phyloP scores from a whole-genome alignment of 1,140 invertebrate species.

The Drosophila cardini region DNA sequence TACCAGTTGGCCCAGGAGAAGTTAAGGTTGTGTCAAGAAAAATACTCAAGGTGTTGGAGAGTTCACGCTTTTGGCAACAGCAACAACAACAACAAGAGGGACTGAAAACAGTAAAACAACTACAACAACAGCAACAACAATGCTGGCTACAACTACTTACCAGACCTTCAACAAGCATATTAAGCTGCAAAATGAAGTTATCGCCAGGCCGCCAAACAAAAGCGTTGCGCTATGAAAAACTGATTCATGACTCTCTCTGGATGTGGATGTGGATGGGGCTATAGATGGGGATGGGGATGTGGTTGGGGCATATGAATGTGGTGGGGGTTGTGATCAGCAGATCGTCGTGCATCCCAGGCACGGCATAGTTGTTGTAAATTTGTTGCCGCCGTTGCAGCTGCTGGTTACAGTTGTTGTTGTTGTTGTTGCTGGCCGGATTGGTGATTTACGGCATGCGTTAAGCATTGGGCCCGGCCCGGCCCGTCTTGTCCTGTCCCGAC shows the following conservation, averaged over 20 bases:
- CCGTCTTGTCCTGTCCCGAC: too few relatives aligned
- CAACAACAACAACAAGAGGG: conserved; percentile 18
- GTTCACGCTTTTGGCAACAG: conserved; percentile 73
- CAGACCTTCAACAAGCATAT: conserved; percentile 80
- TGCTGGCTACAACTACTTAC: conserved; percentile 67
- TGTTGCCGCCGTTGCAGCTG: conserved; percentile 70
- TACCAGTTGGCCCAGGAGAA: conserved; percentile 51
- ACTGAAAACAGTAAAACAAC: conserved; percentile 17
- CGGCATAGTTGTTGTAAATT: conserved; percentile 83
- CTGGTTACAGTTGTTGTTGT: conserved; percentile 34
- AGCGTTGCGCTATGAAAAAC: conserved; percentile 74
- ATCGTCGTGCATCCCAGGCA: conserved; percentile 75
- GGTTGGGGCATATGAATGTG: not conserved
- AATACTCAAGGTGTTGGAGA: conserved; percentile 79
- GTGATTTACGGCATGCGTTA: conserved; percentile 83
- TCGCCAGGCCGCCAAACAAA: conserved; percentile 67
- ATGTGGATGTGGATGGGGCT: conserved; percentile 1
- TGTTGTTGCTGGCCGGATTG: conserved; percentile 50
- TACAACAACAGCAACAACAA: conserved; percentile 30
- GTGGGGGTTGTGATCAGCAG: not conserved
- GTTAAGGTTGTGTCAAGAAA: conserved; percentile 78
- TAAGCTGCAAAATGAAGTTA: conserved; percentile 82
- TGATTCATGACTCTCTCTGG: conserved; percentile 73
- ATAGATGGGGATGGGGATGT: not conserved
- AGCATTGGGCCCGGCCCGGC: conserved; percentile 48